Percentiles rank a stretch among this genome's conserved stretches.
These are phyloP conservation scores for Leucoma salicis DNA, from an alignment of 2,888 invertebrate genomes.

Conservation along the genomic window DNA sequence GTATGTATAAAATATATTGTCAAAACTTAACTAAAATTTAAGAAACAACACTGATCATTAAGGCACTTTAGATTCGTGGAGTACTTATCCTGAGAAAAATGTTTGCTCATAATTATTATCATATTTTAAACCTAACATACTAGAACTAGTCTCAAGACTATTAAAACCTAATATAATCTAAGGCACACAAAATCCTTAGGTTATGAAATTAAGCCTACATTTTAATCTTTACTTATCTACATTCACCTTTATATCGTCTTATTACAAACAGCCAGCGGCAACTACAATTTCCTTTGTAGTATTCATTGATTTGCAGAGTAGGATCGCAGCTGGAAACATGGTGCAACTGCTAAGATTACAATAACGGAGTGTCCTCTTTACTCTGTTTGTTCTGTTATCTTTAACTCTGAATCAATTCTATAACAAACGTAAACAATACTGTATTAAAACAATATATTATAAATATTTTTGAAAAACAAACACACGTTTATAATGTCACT, in stretches of 20 bases:
- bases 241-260: slow-evolving; percentile 41
- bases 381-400: not conserved
- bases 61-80: slow-evolving; percentile 53
- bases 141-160: not conserved
- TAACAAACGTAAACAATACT: slow-evolving; percentile 12
- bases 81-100: too few relatives aligned
- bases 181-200: slow-evolving; percentile 34
- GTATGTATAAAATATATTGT: too few relatives aligned
- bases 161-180: slow-evolving; percentile 3
- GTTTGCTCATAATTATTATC: slow-evolving; percentile 16
- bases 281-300: not conserved
- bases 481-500: too few relatives aligned
- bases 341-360: too few relatives aligned
- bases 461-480: too few relatives aligned
- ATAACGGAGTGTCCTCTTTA: not conserved
- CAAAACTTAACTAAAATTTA: slow-evolving; percentile 51
- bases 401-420: slow-evolving; percentile 12
- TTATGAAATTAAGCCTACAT: slow-evolving; percentile 43
- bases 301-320: not conserved
- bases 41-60: slow-evolving; percentile 76
- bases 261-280: slow-evolving; percentile 3
- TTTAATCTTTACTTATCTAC: slow-evolving; percentile 51
- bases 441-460: not conserved
- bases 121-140: slow-evolving; percentile 16
- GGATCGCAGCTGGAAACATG: not conserved